Evolutionary conservation across 1,140 invertebrate genomes (phyloP).

Genomic region (Drosophila bocki): DNA sequence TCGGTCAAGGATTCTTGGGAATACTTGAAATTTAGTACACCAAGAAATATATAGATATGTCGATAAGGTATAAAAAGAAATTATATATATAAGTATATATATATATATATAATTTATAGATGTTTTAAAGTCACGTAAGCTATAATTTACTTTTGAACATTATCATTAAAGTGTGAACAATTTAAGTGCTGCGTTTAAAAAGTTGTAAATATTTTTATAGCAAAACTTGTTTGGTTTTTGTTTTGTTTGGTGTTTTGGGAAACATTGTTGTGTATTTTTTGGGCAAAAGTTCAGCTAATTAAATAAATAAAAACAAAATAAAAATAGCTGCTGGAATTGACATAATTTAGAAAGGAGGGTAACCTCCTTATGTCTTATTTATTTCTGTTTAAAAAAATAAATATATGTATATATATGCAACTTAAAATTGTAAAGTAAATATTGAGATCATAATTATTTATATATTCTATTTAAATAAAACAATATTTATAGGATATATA

Average conservation of each 20-base stretch:
- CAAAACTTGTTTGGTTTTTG: slow-evolving; percentile 1
- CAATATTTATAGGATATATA: too few relatives aligned
- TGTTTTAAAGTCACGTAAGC: slow-evolving; percentile 1
- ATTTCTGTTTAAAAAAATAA: too few relatives aligned
- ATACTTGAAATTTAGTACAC: slow-evolving; percentile 8
- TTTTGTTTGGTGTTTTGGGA: background rate
- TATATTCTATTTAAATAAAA: too few relatives aligned
- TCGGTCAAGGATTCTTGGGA: background rate
- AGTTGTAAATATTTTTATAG: background rate
- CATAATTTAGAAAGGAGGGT: too few relatives aligned
- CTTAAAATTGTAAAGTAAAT: too few relatives aligned
- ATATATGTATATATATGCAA: too few relatives aligned
- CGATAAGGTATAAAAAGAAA: background rate
- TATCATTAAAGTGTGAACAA: background rate
- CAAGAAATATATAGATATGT: background rate
- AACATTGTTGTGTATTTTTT: background rate
- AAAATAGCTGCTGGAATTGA: too few relatives aligned
- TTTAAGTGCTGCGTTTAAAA: background rate
- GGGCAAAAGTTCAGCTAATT: background rate
- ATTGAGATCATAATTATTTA: too few relatives aligned
- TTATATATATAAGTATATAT: background rate
- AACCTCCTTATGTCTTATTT: too few relatives aligned
- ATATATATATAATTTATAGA: background rate
- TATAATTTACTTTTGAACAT: background rate
- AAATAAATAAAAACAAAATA: too few relatives aligned